These are phyloP conservation scores for Drosophila mojavensis DNA, from an alignment of 1,140 invertebrate species.

Conservation along the genomic window DNA sequence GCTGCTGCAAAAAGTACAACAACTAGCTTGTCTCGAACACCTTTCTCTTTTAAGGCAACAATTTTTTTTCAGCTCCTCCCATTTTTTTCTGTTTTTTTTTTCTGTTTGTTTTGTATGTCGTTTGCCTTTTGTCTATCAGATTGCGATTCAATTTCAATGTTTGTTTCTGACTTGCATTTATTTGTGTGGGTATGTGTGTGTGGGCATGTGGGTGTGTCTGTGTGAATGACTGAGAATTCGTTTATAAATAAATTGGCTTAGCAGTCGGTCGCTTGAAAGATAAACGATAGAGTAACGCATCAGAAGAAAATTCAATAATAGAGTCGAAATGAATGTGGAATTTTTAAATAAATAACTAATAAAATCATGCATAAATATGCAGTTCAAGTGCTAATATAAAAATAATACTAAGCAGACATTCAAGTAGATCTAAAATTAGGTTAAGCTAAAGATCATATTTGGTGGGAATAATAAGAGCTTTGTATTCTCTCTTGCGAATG, in stretches of 20 bases:
- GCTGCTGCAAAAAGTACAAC: background rate
- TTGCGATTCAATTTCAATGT: constrained; percentile 56
- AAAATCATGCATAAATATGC: too few relatives aligned
- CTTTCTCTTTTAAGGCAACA: constrained; percentile 31
- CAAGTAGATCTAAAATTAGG: too few relatives aligned
- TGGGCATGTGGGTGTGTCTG: too few relatives aligned
- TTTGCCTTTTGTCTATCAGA: constrained; percentile 52
- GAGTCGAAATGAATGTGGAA: background rate
- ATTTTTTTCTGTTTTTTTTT: background rate
- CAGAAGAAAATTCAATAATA: background rate
- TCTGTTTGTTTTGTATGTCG: constrained; percentile 7
- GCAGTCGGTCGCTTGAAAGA: constrained; percentile 1
- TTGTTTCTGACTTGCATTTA: constrained; percentile 38
- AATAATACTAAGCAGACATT: too few relatives aligned
- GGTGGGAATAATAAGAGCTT: too few relatives aligned
- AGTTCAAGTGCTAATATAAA: too few relatives aligned
- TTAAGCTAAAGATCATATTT: too few relatives aligned
- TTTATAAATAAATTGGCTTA: constrained; percentile 34
- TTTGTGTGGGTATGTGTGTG: background rate
- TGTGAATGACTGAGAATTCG: constrained; percentile 15
- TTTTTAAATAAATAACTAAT: too few relatives aligned
- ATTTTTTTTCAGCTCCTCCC: constrained; percentile 11
- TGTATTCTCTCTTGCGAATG: too few relatives aligned
- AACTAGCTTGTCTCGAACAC: constrained; percentile 31
- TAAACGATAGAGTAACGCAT: background rate